A percentile compares a stretch with the other conserved stretches of the same genome.
phyloP scores from a whole-genome alignment of 2,113 vertebrate species.

The Tylochromis polylepis region DNA sequence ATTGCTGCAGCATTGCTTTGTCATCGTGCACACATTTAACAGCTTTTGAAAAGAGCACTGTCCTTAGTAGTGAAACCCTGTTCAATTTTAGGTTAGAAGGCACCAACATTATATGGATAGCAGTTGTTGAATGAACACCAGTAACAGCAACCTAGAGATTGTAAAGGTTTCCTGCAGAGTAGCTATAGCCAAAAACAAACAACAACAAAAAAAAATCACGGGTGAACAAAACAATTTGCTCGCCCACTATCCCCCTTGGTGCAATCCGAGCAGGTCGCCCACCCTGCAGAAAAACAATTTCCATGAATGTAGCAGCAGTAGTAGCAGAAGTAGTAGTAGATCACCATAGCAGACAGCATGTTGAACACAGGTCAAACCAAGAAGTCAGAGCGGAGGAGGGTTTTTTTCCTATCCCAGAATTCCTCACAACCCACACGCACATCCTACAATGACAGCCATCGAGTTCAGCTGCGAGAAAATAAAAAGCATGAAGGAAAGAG shows the following conservation, averaged over 20 bases:
- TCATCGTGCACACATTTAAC: not conserved
- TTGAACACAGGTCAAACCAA: constrained; percentile 66
- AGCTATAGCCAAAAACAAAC: not conserved
- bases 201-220: not conserved
- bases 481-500: not conserved
- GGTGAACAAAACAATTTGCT: constrained; percentile 14
- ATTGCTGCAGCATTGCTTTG: not conserved
- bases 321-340: constrained; percentile 31
- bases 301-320: constrained; percentile 17
- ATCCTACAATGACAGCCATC: constrained; percentile 56
- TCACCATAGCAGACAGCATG: constrained; percentile 55
- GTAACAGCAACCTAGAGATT: not conserved
- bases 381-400: constrained; percentile 47
- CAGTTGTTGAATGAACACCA: constrained; percentile 9
- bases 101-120: not conserved
- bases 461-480: constrained; percentile 26
- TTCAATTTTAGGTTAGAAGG: not conserved
- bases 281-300: constrained; percentile 5
- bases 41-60: not conserved
- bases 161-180: not conserved
- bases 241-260: constrained; percentile 4
- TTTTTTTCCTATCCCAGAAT: constrained; percentile 67
- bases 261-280: constrained; percentile 32
- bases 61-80: not conserved
- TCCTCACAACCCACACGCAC: constrained; percentile 68